These are phyloP conservation scores for Phalangium opilio DNA, from an alignment of 2,888 invertebrate species.

Conservation along the genomic window DNA sequence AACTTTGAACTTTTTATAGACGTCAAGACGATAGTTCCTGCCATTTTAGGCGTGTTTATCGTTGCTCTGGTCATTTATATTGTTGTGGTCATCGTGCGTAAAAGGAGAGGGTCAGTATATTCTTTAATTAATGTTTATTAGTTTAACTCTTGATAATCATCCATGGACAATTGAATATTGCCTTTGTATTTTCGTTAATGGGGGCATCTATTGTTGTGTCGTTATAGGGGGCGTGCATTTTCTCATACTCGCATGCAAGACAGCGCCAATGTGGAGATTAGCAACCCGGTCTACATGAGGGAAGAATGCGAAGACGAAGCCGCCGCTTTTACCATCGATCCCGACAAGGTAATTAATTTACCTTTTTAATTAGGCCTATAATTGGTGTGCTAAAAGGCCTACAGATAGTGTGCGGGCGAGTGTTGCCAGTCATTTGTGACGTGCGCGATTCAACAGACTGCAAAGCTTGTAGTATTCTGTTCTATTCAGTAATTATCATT, in stretches of 20 bases:
- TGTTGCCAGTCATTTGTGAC: too few species aligned
- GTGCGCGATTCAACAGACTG: too few species aligned
- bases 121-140: slow-evolving; percentile 19
- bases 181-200: neutral
- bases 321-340: slow-evolving; percentile 39
- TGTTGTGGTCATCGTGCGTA: too few species aligned
- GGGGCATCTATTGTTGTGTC: slow-evolving; percentile 1
- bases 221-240: slow-evolving; percentile 45
- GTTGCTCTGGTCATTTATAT: too few species aligned
- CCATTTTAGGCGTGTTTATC: too few species aligned
- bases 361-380: too few species aligned
- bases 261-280: slow-evolving; percentile 56
- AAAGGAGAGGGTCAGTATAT: too few species aligned
- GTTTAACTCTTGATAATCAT: slow-evolving; percentile 4
- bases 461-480: too few species aligned
- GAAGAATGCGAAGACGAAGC: slow-evolving; percentile 43
- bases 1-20: too few species aligned
- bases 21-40: too few species aligned
- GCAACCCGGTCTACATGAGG: slow-evolving; percentile 67
- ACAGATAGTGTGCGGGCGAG: too few species aligned
- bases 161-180: neutral
- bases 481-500: too few species aligned
- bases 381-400: neutral
- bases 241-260: slow-evolving; percentile 64
- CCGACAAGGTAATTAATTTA: slow-evolving; percentile 42